Conservation (phyloP, 2,113 vertebrate genomes). For the Rhinichthys klamathensis region DNA sequence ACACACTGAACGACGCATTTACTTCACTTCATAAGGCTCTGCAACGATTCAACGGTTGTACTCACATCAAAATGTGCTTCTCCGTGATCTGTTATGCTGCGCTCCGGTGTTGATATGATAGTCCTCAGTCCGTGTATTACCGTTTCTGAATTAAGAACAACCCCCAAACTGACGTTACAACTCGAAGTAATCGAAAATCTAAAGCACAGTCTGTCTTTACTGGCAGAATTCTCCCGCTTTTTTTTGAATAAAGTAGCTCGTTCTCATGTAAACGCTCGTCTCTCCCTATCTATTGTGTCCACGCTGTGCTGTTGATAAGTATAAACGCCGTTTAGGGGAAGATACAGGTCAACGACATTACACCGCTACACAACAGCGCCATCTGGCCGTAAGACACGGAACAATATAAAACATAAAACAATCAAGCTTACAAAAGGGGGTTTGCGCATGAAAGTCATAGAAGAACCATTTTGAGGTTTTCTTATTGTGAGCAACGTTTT, state of each 20-base stretch:
- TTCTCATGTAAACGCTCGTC: background rate
- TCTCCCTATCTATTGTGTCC: conserved; percentile 12
- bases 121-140: background rate
- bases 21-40: background rate
- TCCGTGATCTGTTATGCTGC: background rate
- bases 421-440: background rate
- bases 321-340: background rate
- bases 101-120: background rate
- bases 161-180: background rate
- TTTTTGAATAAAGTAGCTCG: background rate
- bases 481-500: too few relatives aligned
- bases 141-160: conserved; percentile 8
- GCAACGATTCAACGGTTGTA: background rate
- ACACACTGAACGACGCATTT: background rate
- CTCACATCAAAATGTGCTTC: background rate
- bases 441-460: background rate
- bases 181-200: background rate
- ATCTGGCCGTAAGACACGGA: background rate
- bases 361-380: background rate
- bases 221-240: background rate
- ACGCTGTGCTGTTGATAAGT: background rate
- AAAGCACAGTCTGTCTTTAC: background rate
- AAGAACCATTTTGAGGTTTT: background rate
- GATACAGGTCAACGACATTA: background rate
- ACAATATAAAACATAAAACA: background rate